Evolutionary conservation across 2,113 vertebrate species (phyloP).

Genomic region (Sturnira hondurensis): DNA sequence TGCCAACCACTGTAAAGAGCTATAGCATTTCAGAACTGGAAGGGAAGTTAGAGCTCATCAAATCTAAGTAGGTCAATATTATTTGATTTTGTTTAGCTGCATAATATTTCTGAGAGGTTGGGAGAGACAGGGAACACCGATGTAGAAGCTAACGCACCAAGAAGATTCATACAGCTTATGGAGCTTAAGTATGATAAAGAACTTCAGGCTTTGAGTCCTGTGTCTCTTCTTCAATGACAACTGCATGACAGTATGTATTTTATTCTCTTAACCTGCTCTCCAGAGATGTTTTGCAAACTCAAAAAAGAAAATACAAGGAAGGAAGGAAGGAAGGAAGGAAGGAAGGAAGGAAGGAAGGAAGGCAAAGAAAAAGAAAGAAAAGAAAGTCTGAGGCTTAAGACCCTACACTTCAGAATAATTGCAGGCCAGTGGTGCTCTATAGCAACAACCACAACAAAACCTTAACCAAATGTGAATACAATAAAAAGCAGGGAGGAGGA

Average conservation of each 20-base stretch:
- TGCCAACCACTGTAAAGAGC: neutral
- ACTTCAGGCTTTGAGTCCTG: neutral
- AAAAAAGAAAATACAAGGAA: neutral
- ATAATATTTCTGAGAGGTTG: neutral
- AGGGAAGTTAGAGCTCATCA: neutral
- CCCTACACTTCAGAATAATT: neutral
- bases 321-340: too few species aligned
- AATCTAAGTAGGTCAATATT: neutral
- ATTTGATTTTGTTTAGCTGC: neutral
- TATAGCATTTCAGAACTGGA: constrained; percentile 3
- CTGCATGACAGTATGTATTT: neutral
- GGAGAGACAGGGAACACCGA: neutral
- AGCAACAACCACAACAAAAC: neutral
- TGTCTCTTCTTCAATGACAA: neutral
- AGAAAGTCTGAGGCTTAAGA: neutral
- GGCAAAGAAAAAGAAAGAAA: neutral
- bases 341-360: too few species aligned
- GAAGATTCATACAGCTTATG: neutral
- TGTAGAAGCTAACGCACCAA: neutral
- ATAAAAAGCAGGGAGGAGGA: neutral
- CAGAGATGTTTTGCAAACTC: neutral
- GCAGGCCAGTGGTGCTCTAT: neutral
- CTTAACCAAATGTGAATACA: neutral
- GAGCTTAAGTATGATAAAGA: neutral
- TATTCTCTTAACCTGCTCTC: neutral